Evolutionary conservation across 53 echinoderm and acorn worm species (phyloP).

Genomic region (Echinometra lucunter): DNA sequence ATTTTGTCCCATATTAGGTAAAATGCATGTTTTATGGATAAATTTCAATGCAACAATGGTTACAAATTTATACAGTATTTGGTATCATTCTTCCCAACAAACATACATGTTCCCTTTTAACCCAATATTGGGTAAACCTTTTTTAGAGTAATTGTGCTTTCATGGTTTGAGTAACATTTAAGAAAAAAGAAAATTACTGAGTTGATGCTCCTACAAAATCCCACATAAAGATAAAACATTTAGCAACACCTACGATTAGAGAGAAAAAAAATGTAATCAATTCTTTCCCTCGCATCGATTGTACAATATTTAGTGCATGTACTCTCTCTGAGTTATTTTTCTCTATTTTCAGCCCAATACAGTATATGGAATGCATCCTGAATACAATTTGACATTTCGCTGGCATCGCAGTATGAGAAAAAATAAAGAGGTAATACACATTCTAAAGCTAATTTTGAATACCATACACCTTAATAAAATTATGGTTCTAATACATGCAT

Average conservation of each 20-base stretch:
- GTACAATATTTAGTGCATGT: background rate
- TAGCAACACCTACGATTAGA: background rate
- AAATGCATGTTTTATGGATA: too few species aligned
- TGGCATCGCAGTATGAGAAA: background rate
- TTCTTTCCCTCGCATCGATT: background rate
- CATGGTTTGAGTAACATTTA: too few species aligned
- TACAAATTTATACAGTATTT: too few species aligned
- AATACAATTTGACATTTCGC: background rate
- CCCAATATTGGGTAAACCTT: too few species aligned
- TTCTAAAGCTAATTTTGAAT: background rate
- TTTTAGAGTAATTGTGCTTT: too few species aligned
- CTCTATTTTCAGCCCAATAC: background rate
- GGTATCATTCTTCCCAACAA: too few species aligned
- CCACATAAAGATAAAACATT: background rate
- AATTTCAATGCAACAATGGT: too few species aligned
- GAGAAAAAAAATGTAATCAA: background rate
- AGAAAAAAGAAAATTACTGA: too few species aligned
- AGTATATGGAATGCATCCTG: background rate
- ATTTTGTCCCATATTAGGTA: too few species aligned
- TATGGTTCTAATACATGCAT: background rate
- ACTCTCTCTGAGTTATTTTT: background rate
- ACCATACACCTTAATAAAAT: background rate
- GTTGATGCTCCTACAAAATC: too few species aligned
- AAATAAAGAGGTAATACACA: background rate
- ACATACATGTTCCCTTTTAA: too few species aligned